These are phyloP conservation scores for Sphaeridia pumilis DNA, from an alignment of 2,888 invertebrate species.

Conservation along the genomic window DNA sequence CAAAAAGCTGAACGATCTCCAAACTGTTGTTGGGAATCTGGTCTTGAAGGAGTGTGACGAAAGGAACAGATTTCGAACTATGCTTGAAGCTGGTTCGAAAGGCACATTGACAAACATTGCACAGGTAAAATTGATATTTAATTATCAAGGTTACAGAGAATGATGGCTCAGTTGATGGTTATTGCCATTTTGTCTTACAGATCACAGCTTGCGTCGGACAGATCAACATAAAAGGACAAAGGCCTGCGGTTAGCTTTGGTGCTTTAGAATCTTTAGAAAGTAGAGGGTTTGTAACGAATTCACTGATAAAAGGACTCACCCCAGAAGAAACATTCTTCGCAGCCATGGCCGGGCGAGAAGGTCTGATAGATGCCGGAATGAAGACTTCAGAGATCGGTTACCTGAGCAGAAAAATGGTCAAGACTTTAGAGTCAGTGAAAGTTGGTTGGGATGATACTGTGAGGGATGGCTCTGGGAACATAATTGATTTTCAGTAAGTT, in stretches of 20 bases:
- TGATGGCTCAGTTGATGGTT: too few relatives aligned
- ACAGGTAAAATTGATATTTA: conserved; percentile 49
- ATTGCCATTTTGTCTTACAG: conserved; percentile 42
- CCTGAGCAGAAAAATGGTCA: conserved; percentile 98
- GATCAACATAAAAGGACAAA: conserved; percentile 99
- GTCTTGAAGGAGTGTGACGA: conserved; percentile 98
- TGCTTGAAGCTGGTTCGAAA: conserved; percentile 99
- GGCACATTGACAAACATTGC: conserved; percentile 99
- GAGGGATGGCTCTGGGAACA: conserved; percentile 85
- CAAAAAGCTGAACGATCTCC: conserved; percentile 97
- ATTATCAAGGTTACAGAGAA: too few relatives aligned
- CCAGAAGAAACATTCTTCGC: conserved; percentile 99
- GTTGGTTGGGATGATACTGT: conserved; percentile 93
- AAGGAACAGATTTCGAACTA: conserved; percentile 97
- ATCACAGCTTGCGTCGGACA: conserved; percentile 99
- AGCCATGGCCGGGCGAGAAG: conserved; percentile 99
- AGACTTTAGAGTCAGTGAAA: conserved; percentile 99
- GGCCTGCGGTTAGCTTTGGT: conserved; percentile 98
- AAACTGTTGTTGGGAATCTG: conserved; percentile 98
- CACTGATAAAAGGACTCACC: conserved; percentile 95
- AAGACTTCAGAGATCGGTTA: conserved; percentile 99
- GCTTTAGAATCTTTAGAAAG: conserved; percentile 97
- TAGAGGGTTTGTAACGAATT: conserved; percentile 98
- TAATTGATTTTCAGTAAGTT: conserved; percentile 68
- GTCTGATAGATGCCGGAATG: conserved; percentile 99